Base-by-base conservation (phyloP, 2,888 invertebrate species). In the Meiosimyza decipiens region DNA sequence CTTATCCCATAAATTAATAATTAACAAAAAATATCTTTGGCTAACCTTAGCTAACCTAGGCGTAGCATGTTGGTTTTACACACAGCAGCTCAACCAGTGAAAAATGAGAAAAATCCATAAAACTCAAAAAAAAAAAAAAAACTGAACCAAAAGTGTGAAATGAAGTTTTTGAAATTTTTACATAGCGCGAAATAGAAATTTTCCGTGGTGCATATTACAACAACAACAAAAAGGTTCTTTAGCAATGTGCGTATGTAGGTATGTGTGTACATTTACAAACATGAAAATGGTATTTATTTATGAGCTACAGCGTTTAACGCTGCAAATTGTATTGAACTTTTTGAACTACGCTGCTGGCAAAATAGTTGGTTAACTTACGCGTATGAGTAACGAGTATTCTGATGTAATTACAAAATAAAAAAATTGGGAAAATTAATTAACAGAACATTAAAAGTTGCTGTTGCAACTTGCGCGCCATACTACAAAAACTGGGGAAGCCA, bases 171-270 rank as follows among this genome's bases (percentile, higher is more conserved):
- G 22, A 62, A 69, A 70, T 70, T 70, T 62, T 70, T 62, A 33
- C 63, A 54, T 63, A 70, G 70, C 70, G 70, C 62, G 70, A 70
- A 70, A 70, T 70, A 70, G 63, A 70, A 70, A 70, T 70, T 54
- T 55, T 70, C 63, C 33, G 33, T 54, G 62, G 68, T 49, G 12
- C 59, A 59, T 51, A 64, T 49, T 64, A 50, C 6, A 40, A 40
- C 40, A 40, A 40, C 40, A 40, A 40, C 40, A 40, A 40, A 40
- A 40, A 40, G 9, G 9, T 40, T 40, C 40, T 40, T 40, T 40
- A 40, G 9, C 40, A 4, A 40, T 40, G 9, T 9, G 2, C 1
- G 9, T 1, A 28, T 28, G 28, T 28, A 28, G 1, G 22, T 22
- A 22, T 22, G 22, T 40, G 7, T 7, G 40, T 40, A 40, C 40